Conservation (phyloP, 2,113 vertebrate genomes). For the Hemiprocne comata region DNA sequence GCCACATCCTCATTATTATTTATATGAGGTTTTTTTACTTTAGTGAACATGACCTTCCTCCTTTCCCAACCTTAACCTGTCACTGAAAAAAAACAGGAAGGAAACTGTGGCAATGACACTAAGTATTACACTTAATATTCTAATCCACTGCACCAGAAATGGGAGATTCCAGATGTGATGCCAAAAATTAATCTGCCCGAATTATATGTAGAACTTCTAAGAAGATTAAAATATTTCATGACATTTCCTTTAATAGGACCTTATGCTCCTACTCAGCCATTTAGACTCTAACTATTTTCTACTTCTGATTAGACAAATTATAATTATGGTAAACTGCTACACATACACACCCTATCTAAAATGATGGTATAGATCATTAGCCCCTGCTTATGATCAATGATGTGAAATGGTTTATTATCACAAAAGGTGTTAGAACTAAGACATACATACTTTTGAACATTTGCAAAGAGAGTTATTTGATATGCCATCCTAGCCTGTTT, state of each 20-base stretch:
- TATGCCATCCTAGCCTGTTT: background rate
- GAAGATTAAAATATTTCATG: conserved; percentile 19
- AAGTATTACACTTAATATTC: background rate
- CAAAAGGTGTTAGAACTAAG: background rate
- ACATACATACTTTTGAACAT: background rate
- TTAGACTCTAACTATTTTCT: background rate
- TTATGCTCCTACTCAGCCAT: background rate
- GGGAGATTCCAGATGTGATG: background rate
- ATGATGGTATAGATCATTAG: background rate
- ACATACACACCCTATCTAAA: background rate
- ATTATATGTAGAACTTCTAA: background rate
- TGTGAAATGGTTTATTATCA: background rate
- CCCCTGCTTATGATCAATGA: background rate
- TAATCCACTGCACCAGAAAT: background rate
- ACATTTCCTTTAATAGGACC: background rate
- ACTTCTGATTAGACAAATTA: background rate
- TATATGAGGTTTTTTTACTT: background rate
- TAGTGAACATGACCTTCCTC: background rate
- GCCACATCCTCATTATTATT: background rate
- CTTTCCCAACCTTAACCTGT: background rate
- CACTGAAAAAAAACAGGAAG: background rate
- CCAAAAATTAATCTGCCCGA: conserved; percentile 4
- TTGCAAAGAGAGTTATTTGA: background rate
- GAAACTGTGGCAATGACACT: background rate
- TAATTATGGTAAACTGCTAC: background rate